Conservation (phyloP, 2,113 vertebrate species). For the Malaclemys terrapin region DNA sequence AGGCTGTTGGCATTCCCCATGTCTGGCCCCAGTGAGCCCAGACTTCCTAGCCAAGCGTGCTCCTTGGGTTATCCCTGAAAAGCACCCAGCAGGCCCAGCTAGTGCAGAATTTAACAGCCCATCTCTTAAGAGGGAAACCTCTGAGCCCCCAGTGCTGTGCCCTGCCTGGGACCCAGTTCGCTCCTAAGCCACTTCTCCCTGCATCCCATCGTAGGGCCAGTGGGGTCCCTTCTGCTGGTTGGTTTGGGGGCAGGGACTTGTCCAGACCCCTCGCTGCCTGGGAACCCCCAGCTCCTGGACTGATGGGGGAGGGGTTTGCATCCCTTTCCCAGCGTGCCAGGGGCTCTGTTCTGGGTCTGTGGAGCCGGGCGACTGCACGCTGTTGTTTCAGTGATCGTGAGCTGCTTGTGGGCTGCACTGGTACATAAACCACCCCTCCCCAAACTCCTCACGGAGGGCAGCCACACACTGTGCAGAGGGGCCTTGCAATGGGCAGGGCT, state of each 20-base stretch:
- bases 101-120: no score
- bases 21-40: not conserved
- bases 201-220: not conserved
- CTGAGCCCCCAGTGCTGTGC: no score
- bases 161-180: not conserved
- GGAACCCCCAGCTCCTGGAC: not conserved
- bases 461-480: not conserved
- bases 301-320: not conserved
- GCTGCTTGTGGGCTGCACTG: not conserved
- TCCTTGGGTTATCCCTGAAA: no score
- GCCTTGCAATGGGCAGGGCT: not conserved
- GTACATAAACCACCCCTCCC: not conserved
- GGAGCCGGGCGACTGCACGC: not conserved
- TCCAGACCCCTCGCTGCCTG: not conserved
- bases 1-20: no score
- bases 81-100: no score
- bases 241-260: not conserved
- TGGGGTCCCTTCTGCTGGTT: not conserved
- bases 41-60: not conserved
- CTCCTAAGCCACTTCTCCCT: not conserved
- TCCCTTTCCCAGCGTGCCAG: no score
- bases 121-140: not conserved
- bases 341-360: not conserved
- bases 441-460: not conserved
- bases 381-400: no score